A percentile compares a stretch with the other conserved stretches of the same genome.
Conservation (phyloP, 2,797 vertebrate species). For the Coregonus sp. region DNA sequence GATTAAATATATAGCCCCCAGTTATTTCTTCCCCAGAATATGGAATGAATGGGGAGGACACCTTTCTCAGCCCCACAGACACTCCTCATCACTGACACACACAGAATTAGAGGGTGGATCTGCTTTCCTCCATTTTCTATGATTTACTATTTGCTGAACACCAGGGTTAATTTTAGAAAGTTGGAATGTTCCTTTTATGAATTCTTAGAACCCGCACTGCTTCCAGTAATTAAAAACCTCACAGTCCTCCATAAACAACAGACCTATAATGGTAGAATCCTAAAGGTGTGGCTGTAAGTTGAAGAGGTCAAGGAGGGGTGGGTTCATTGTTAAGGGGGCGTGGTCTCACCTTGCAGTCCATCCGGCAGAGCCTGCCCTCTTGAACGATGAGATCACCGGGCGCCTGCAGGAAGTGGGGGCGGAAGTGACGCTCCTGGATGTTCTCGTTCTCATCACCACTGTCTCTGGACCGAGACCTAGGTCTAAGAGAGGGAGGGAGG, state of each 20-base stretch:
- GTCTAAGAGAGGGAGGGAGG: conserved; percentile 66
- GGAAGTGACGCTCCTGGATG: conserved; percentile 98
- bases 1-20: conserved; percentile 50
- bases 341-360: conserved; percentile 94
- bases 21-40: conserved; percentile 38
- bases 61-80: conserved; percentile 2
- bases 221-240: not conserved
- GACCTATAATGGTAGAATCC: not conserved
- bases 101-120: conserved; percentile 64
- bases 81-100: conserved; percentile 7
- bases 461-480: conserved; percentile 94
- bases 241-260: not conserved
- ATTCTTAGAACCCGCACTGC: not conserved
- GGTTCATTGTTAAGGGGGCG: not conserved
- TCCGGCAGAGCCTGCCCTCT: conserved; percentile 94
- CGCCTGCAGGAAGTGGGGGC: conserved; percentile 98
- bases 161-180: conserved; percentile 1
- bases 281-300: not conserved
- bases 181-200: conserved; percentile 35
- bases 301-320: too few species aligned
- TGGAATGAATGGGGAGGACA: conserved; percentile 14
- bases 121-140: conserved; percentile 58
- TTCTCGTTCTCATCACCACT: conserved; percentile 96
- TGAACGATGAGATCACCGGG: conserved; percentile 96
- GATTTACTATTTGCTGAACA: conserved; percentile 51